A percentile compares a stretch with the other conserved stretches of the same genome.
Evolutionary conservation across 1,140 invertebrate genomes (phyloP).

Genomic region (Nasonia vitripennis): DNA sequence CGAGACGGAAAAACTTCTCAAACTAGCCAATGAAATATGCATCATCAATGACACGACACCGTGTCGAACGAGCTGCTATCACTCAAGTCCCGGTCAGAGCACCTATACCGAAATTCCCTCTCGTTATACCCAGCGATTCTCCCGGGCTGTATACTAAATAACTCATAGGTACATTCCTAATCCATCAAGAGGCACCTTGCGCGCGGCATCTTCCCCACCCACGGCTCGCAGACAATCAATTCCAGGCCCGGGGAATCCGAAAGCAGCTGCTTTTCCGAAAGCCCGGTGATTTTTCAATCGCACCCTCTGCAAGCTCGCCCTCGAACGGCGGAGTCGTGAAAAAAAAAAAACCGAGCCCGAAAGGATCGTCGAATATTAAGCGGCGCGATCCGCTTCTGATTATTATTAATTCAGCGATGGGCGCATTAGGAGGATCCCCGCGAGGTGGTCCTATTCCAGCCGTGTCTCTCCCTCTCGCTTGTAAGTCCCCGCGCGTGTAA

Average conservation of each 20-base stretch:
- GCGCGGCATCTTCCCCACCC: not conserved
- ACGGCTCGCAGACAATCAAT: constrained; percentile 6
- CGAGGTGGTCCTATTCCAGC: not conserved
- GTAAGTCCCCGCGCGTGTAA: not conserved
- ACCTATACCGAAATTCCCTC: not conserved
- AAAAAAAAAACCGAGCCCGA: not conserved
- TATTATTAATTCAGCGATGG: constrained; percentile 32
- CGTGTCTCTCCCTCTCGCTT: not conserved
- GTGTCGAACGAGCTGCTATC: not conserved
- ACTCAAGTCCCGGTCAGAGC: not conserved
- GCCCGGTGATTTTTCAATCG: constrained; percentile 36
- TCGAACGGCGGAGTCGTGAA: not conserved
- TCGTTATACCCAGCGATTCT: constrained; percentile 3
- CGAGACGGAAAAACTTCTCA: not conserved
- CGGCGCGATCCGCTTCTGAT: not conserved
- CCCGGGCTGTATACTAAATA: not conserved
- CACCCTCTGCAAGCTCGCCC: not conserved
- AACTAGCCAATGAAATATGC: not conserved
- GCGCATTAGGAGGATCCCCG: constrained; percentile 10
- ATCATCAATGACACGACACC: not conserved
- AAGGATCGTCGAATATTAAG: not conserved
- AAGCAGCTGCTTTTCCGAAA: constrained; percentile 30
- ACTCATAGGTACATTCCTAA: constrained; percentile 1
- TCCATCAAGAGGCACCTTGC: not conserved
- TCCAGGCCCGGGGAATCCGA: not conserved